Conservation (phyloP, 2,888 invertebrate species). For the Eilema depressum region DNA sequence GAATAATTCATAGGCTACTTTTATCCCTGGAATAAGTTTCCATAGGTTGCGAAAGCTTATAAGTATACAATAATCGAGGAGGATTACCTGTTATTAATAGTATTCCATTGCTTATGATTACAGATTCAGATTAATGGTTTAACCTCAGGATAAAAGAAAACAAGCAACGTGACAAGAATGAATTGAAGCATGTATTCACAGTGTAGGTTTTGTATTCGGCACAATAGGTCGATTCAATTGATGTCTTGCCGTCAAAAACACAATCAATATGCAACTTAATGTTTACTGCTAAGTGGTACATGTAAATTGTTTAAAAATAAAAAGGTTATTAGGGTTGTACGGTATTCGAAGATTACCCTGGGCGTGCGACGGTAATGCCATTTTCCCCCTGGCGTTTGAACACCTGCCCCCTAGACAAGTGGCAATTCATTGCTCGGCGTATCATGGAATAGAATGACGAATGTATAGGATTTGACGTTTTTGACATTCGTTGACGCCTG, state of each 20-base stretch:
- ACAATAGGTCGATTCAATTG: conserved; percentile 2
- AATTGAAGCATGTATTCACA: not conserved
- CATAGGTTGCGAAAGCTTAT: no score
- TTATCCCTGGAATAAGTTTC: no score
- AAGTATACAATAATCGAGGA: not conserved
- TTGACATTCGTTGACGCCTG: no score
- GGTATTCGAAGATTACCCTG: no score
- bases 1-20: not conserved
- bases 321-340: not conserved
- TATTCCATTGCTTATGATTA: not conserved
- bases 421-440: no score
- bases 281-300: not conserved
- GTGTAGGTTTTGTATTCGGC: not conserved
- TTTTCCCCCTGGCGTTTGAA: no score
- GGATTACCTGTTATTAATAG: not conserved
- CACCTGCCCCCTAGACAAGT: no score
- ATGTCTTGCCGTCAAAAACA: not conserved
- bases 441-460: no score
- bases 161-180: not conserved
- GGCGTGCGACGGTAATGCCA: no score
- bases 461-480: no score
- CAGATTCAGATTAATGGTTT: not conserved
- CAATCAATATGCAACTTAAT: not conserved
- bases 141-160: not conserved
- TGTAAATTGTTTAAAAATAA: no score